Percentiles rank a stretch among this genome's conserved stretches.
Conservation (phyloP, 2,888 invertebrate species). For the Ormyrus pomaceus region DNA sequence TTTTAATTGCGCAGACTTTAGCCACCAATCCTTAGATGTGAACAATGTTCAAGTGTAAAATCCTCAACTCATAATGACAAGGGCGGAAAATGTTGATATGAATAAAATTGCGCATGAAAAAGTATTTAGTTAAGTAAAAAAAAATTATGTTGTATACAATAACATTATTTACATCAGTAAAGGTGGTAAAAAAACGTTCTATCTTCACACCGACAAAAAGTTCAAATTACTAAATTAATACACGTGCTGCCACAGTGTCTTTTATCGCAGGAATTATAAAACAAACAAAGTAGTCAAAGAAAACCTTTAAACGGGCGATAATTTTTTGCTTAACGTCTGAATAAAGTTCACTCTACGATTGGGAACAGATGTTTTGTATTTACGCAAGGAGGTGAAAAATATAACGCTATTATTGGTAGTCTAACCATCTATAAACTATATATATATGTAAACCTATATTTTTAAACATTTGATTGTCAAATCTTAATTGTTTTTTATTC, state of each 20-base stretch:
- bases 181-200: neutral
- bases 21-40: neutral
- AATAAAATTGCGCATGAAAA: neutral
- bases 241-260: slow-evolving; percentile 26
- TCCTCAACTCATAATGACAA: neutral
- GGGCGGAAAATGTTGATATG: neutral
- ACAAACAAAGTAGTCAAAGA: neutral
- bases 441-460: too few relatives aligned
- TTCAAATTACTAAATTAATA: slow-evolving; percentile 21
- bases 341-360: slow-evolving; percentile 25
- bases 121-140: neutral
- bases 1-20: neutral
- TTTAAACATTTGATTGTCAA: too few relatives aligned
- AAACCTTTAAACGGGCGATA: slow-evolving; percentile 19
- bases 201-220: neutral
- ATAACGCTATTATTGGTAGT: too few relatives aligned
- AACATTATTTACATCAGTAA: neutral
- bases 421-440: too few relatives aligned
- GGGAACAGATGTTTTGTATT: slow-evolving; percentile 17
- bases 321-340: slow-evolving; percentile 40
- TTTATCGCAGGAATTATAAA: slow-evolving; percentile 10
- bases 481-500: too few relatives aligned
- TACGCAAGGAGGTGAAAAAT: slow-evolving; percentile 1
- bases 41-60: too few relatives aligned
- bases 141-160: neutral